These are phyloP conservation scores for Scaptomyza graminum DNA, from an alignment of 1,140 invertebrate genomes.

Conservation along the genomic window DNA sequence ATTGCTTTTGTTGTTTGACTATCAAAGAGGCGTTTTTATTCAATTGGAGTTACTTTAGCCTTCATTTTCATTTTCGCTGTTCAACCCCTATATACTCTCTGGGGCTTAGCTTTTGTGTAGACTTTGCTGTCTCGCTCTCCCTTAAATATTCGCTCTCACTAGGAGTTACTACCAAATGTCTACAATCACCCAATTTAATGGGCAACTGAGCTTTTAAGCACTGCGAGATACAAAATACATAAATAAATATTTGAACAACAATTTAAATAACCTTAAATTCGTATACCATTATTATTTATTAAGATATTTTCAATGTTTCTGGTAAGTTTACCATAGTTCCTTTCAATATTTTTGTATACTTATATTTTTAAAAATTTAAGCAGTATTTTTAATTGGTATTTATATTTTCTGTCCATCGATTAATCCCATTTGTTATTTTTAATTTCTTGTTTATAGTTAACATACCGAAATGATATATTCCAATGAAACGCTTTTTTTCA, in stretches of 20 bases:
- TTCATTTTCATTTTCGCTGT: constrained; percentile 20
- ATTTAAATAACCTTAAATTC: not conserved
- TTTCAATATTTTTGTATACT: no score
- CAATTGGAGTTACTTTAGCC: constrained; percentile 32
- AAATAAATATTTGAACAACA: not conserved
- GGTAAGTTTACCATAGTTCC: no score
- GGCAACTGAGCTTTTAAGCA: constrained; percentile 51
- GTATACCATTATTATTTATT: no score
- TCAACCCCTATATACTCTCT: constrained; percentile 48
- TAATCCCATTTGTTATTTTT: no score
- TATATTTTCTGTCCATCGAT: no score
- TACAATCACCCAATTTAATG: constrained; percentile 27
- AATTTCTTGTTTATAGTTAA: no score
- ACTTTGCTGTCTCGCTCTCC: constrained; percentile 33
- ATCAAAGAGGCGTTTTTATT: constrained; percentile 30
- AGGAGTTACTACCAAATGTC: constrained; percentile 31
- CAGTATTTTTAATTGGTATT: no score
- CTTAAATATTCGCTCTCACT: constrained; percentile 19
- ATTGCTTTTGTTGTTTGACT: constrained; percentile 4
- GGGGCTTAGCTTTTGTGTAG: constrained; percentile 53
- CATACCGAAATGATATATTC: no score
- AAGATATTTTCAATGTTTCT: no score
- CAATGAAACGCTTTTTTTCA: constrained; percentile 1
- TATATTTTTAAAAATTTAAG: no score
- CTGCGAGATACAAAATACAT: constrained; percentile 5